Base-by-base conservation (phyloP, 2,797 vertebrate species). In the Botia kubotai region DNA sequence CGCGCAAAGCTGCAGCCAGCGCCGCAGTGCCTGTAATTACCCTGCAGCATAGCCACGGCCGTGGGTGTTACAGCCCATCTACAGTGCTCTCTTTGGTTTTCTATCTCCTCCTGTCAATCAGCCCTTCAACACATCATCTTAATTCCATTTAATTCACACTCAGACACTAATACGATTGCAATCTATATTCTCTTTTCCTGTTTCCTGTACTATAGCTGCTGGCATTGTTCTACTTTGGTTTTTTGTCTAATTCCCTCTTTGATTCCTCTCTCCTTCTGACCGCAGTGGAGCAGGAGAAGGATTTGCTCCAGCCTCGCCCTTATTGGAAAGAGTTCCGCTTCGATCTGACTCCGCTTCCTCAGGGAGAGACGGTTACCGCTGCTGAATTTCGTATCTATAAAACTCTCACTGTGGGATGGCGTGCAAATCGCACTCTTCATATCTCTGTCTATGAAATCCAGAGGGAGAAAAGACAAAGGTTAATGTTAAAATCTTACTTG, bases 311-410 rank as follows among this genome's bases (percentile, higher is more conserved):
- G 0, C 95, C 95, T 0, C 94, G 95, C 69, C 97, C 96, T 0
- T 97, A 96, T 89, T 99, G 97, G 97, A 99, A 99, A 89, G 97
- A 99, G 92, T 98, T 99, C 75, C 92, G 91, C 1, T 98, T 99
- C 13, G 98, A 99, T 88, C 93, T 98, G 91, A 95, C 96, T 0
- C 97, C 96, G 14, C 95, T 97, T 77, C 97, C 97, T 0, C 90
- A 92, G 3, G 97, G 96, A 0, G 97, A 99, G 90, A 93, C 92
- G 0, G 96, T 97, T 83, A 97, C 96, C 0, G 96, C 96, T 0
- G 97, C 97, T 0, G 97, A 98, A 89, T 96, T 98, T 75, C 94
- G 97, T 4, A 96, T 99, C 87, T 98, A 97, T 85, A 99, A 98
- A 91, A 94, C 93, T 0, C 90, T 94, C 68, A 96, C 94, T 0